phyloP scores from a whole-genome alignment of 2,888 invertebrate species.

The Ichneumon xanthorius region DNA sequence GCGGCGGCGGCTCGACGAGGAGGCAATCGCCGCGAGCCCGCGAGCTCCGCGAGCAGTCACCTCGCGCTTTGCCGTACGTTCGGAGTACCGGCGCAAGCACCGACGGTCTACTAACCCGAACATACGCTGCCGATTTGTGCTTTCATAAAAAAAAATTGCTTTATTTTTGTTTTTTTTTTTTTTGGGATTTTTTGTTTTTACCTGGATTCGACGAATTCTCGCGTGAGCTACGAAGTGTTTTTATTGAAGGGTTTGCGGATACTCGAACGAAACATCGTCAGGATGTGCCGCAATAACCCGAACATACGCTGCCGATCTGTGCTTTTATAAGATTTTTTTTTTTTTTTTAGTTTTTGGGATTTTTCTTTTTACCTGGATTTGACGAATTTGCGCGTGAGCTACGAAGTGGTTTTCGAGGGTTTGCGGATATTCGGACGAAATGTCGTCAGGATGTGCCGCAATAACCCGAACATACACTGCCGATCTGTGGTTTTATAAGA shows the following conservation, averaged over 20 bases:
- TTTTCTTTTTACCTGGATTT: not conserved
- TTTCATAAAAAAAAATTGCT: not conserved
- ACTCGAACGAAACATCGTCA: slow-evolving; percentile 16
- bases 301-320: too few species aligned
- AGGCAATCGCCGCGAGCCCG: slow-evolving; percentile 57
- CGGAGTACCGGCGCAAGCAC: slow-evolving; percentile 56
- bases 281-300: not conserved
- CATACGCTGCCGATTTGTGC: not conserved
- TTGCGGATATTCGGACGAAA: slow-evolving; percentile 2
- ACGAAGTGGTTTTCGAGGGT: not conserved
- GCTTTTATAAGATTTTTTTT: too few species aligned
- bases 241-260: not conserved
- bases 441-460: slow-evolving; percentile 11
- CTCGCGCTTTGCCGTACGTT: slow-evolving; percentile 67
- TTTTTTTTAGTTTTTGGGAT: too few species aligned
- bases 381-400: not conserved
- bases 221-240: too few species aligned
- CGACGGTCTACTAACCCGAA: slow-evolving; percentile 10
- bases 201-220: not conserved
- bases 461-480: not conserved
- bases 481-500: too few species aligned
- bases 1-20: slow-evolving; percentile 42
- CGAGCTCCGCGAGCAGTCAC: slow-evolving; percentile 64
- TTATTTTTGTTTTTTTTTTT: not conserved
- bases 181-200: not conserved